Base-by-base conservation (phyloP, 92 coral and sea anemone genomes). In the Bergia puertoricense region DNA sequence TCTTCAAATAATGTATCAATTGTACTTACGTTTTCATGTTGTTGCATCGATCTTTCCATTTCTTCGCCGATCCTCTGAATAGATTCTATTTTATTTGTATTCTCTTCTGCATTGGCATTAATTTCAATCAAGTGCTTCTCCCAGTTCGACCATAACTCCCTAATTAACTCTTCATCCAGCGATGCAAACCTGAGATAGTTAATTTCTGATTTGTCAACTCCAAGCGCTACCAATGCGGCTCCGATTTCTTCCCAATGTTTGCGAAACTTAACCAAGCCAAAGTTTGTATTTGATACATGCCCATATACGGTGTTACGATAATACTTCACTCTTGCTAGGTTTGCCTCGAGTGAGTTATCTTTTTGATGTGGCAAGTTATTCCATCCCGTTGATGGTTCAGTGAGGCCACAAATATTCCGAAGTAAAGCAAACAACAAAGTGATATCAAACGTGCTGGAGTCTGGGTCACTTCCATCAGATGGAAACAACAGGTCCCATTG, bases 251-350 rank as follows among this genome's bases (percentile, higher is more conserved):
- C 8, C 73, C 73, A 67, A 37, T 67, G 16, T 8, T 23, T 67
- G 30, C 30, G 4, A 10, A 67, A 67, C 73, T 37, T 7, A 4
- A 37, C 73, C 22, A 0, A 8, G 73, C 30, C 73, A 22, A 67
- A 20, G 38, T 11, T 67, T 16, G 73, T 67, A 67, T 23, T 20
- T 20, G 73, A 1, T 67, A 67, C 30, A 67, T 67, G 73, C 30
- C 7, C 73, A 67, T 22, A 67, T 23, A 67, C 73, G 8, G 30
- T 0, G 3, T 67, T 67, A 3, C 73, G 73, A 8, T 67, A 67
- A 1, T 20, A 81, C 67, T 81, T 57, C 23, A 81, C 45, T 38
- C 86, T 81, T 8, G 30, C 46, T 68, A 81, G 30, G 72, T 81
- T 81, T 37, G 86, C 86, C 72, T 81, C 74, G 18, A 20, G 59